A percentile compares a stretch with the other conserved stretches of the same genome.
Evolutionary conservation across 2,113 vertebrate genomes (phyloP).

Genomic region (Ceratotherium simum): DNA sequence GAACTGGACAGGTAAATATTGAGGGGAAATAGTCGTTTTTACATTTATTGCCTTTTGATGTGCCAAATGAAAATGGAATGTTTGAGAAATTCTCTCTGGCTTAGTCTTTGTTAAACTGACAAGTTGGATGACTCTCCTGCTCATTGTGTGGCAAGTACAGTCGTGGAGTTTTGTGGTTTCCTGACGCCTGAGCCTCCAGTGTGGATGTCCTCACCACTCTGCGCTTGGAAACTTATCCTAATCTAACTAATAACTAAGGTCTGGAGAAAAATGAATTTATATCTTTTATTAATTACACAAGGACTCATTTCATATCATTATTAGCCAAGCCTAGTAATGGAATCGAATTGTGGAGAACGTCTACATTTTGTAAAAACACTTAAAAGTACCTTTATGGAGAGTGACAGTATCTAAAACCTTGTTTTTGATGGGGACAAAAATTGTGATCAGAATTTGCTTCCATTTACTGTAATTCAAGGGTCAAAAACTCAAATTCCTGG

Average conservation of each 20-base stretch:
- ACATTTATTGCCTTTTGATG: background rate
- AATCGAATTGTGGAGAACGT: background rate
- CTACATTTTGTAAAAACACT: background rate
- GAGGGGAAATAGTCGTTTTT: too few relatives aligned
- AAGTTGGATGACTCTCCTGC: background rate
- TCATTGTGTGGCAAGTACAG: background rate
- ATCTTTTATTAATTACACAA: background rate
- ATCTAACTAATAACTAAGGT: background rate
- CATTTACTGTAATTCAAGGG: background rate
- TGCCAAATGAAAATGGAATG: slow-evolving; percentile 2
- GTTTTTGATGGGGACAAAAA: background rate
- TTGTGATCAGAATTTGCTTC: background rate
- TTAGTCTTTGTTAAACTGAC: slow-evolving; percentile 1
- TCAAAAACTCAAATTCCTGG: background rate
- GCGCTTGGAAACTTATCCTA: background rate
- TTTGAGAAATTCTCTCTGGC: background rate
- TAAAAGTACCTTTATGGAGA: background rate
- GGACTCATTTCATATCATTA: background rate
- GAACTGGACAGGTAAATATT: background rate
- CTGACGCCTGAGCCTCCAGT: background rate
- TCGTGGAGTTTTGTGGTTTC: background rate
- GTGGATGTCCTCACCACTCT: background rate
- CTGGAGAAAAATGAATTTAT: background rate
- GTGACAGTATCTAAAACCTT: background rate
- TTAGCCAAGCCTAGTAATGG: background rate